Conservation (phyloP, 2,888 invertebrate species). For the Merodon equestris region DNA sequence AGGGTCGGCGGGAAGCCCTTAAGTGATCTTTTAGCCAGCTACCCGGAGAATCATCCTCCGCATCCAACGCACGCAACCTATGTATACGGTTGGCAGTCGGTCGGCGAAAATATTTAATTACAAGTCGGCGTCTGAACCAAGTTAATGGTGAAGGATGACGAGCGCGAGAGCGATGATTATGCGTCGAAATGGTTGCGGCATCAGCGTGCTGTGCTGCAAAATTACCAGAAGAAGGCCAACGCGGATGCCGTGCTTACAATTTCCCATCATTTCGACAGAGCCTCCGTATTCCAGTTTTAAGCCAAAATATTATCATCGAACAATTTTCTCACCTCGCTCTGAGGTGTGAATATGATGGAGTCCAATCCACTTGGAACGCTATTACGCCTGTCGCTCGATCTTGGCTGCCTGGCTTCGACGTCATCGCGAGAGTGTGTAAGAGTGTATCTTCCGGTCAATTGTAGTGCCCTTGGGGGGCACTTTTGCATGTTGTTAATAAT, state of each 20-base stretch:
- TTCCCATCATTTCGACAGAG: too few species aligned
- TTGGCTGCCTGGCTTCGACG: neutral
- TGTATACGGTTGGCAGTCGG: too few species aligned
- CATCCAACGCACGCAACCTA: conserved; percentile 55
- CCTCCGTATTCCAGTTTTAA: conserved; percentile 44
- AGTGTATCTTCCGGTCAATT: too few species aligned
- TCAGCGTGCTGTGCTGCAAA: conserved; percentile 25
- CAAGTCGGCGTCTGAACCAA: conserved; percentile 62
- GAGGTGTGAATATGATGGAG: conserved; percentile 67
- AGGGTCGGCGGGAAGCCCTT: conserved; percentile 28
- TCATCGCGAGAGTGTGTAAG: too few species aligned
- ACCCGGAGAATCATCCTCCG: conserved; percentile 51
- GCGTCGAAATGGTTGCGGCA: conserved; percentile 61
- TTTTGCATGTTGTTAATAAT: conserved; percentile 62
- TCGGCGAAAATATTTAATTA: conserved; percentile 68
- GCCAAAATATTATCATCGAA: conserved; percentile 55
- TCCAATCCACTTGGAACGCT: conserved; percentile 43
- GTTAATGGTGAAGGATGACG: conserved; percentile 68
- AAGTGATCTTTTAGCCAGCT: conserved; percentile 65
- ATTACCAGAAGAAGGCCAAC: conserved; percentile 4
- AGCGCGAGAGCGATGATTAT: conserved; percentile 68
- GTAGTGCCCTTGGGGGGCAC: conserved; percentile 32
- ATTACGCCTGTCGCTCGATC: conserved; percentile 45
- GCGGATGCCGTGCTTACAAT: too few species aligned
- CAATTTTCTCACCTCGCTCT: conserved; percentile 60